Conservation (phyloP, 2,888 invertebrate species). For the Athrips mouffetella region DNA sequence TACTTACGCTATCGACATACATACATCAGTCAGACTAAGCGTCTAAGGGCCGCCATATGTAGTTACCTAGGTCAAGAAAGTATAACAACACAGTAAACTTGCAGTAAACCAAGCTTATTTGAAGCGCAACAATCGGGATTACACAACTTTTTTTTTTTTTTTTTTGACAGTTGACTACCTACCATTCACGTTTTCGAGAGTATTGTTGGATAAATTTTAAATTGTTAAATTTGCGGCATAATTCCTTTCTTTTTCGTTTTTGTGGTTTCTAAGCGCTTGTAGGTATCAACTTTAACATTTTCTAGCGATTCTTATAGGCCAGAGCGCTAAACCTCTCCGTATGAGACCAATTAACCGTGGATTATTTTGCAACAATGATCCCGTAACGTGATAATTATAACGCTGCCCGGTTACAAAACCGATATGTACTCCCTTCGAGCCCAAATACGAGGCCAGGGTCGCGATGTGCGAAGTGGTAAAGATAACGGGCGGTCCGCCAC, state of each 20-base stretch:
- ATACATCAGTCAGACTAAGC: too few relatives aligned
- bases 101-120: slow-evolving; percentile 29
- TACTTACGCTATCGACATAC: too few relatives aligned
- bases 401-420: slow-evolving; percentile 2
- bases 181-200: slow-evolving; percentile 21
- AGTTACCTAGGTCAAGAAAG: slow-evolving; percentile 43
- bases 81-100: too few relatives aligned
- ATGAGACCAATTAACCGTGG: not conserved
- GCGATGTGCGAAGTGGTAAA: slow-evolving; percentile 32
- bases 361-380: not conserved
- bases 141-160: too few relatives aligned
- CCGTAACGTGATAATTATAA: slow-evolving; percentile 2
- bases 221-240: too few relatives aligned
- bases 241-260: too few relatives aligned
- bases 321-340: too few relatives aligned
- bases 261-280: too few relatives aligned
- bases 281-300: too few relatives aligned
- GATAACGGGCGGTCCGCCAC: slow-evolving; percentile 51
- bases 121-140: slow-evolving; percentile 26
- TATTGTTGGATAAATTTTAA: slow-evolving; percentile 17
- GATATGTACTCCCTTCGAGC: slow-evolving; percentile 5
- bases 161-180: slow-evolving; percentile 29
- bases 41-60: too few relatives aligned
- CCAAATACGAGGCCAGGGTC: slow-evolving; percentile 20
- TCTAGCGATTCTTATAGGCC: too few relatives aligned